Evolutionary conservation across 1,140 invertebrate genomes (phyloP), one percentile per base, ranked within the genome.

Genomic region (Scaptodrosophila lebanonensis): DNA sequence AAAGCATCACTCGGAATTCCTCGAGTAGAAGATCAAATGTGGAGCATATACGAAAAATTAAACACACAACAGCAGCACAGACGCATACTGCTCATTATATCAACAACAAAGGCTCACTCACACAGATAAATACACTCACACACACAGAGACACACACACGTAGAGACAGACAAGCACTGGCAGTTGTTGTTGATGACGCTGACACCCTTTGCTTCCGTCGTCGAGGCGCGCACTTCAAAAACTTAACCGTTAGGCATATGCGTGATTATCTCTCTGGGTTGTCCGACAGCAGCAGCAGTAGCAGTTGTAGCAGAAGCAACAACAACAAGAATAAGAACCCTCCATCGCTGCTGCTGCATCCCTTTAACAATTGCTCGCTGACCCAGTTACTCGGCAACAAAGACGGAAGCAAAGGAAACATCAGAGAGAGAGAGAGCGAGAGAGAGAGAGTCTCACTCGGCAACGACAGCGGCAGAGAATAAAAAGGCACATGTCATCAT

Each of bases 311-410:
- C 18, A 35, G 47, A 47, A 63, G 49, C 73, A 66, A 66, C 64
- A 63, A 63, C 59, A 47, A 59, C 25, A n/a, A n/a, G n/a, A n/a
- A n/a, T n/a, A n/a, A n/a, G n/a, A n/a, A n/a, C n/a, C n/a, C n/a
- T n/a, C n/a, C n/a, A n/a, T n/a, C 15, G 35, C 35, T 9, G 9
- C 15, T 38, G 35, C 35, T 4, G 15, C 35, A 75, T 69, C 66
- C 58, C 63, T 57, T 57, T 61, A 75, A 82, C 75, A 79, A 79
- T 79, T 82, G 69, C 75, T 65, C 69, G 75, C 65, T 79, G 75
- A 79, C 75, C 75, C 75, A 79, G 75, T 79, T 79, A 79, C 75
- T 75, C 76, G 75, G 75, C 75, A 79, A 79, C 75, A 83, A 83
- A 79, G 75, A 76, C 75, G 75, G 69, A 82, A 82, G 75, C 75